These are phyloP conservation scores for Agrochola lychnidis DNA, from an alignment of 2,888 invertebrate genomes.

Conservation along the genomic window DNA sequence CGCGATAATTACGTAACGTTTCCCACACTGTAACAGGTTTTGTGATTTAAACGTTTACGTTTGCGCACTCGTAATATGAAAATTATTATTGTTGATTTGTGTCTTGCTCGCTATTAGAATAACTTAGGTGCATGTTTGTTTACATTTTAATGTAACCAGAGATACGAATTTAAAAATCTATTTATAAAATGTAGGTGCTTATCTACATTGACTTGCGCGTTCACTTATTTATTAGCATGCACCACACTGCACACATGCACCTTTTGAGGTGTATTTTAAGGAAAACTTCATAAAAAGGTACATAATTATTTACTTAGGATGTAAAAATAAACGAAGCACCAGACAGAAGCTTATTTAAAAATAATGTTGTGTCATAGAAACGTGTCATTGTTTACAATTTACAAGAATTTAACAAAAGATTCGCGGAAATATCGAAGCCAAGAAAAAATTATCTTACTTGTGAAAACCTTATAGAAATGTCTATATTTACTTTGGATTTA, in stretches of 20 bases:
- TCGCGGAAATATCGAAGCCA: conserved; percentile 10
- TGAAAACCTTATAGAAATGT: conserved; percentile 1
- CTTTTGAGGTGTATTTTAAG: neutral
- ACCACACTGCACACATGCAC: too few relatives aligned
- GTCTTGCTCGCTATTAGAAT: conserved; percentile 47
- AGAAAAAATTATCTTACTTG: conserved; percentile 1
- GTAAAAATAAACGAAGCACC: neutral
- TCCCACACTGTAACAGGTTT: conserved; percentile 69
- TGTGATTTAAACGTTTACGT: conserved; percentile 62
- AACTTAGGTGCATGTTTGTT: conserved; percentile 40
- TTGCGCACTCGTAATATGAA: conserved; percentile 63
- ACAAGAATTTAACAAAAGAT: conserved; percentile 8
- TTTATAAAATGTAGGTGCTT: neutral
- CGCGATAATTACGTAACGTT: conserved; percentile 67
- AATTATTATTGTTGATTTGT: conserved; percentile 64
- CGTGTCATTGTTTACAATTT: neutral
- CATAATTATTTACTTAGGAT: neutral
- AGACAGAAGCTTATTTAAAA: neutral
- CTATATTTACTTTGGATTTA: neutral
- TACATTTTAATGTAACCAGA: conserved; percentile 27
- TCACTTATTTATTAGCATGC: neutral
- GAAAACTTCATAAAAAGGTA: neutral
- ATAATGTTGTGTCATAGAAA: neutral
- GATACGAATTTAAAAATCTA: conserved; percentile 17
- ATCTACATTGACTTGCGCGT: neutral